Evolutionary conservation across 2,888 invertebrate species (phyloP).

Genomic region (Calameuta pallipes): DNA sequence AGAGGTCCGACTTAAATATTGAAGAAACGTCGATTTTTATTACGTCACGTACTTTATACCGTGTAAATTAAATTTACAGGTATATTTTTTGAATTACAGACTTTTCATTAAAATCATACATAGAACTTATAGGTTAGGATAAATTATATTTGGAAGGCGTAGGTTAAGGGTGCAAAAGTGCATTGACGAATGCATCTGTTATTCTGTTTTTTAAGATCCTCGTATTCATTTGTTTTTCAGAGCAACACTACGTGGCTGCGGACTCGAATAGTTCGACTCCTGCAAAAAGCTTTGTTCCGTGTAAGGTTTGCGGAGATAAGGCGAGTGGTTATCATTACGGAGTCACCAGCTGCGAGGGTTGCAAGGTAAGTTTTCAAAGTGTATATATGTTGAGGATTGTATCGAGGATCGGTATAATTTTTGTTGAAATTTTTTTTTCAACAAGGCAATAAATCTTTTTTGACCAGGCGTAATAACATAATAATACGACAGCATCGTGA

Average conservation of each 20-base stretch:
- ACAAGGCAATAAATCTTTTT: too few species aligned
- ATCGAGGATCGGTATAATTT: slow-evolving; percentile 7
- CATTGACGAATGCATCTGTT: not conserved
- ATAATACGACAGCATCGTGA: too few species aligned
- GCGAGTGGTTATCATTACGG: slow-evolving; percentile 98
- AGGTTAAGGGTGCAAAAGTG: not conserved
- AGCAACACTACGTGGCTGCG: slow-evolving; percentile 80
- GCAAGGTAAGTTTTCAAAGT: slow-evolving; percentile 79
- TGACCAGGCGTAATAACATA: too few species aligned
- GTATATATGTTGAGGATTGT: not conserved
- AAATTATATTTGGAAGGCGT: not conserved
- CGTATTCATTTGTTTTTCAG: slow-evolving; percentile 64
- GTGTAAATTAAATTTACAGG: too few species aligned
- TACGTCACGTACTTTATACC: too few species aligned
- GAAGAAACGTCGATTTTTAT: too few species aligned
- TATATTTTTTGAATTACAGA: too few species aligned
- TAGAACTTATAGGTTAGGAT: too few species aligned
- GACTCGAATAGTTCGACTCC: slow-evolving; percentile 84
- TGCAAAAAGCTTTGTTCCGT: slow-evolving; percentile 90
- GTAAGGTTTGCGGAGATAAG: slow-evolving; percentile 97
- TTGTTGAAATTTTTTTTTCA: not conserved
- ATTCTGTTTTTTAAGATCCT: too few species aligned
- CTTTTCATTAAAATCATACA: too few species aligned
- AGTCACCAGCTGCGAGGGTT: slow-evolving; percentile 97
- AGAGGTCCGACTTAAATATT: too few species aligned